A percentile compares a stretch with the other conserved stretches of the same genome.
phyloP scores from a whole-genome alignment of 2,797 vertebrate species.

The Liparis tanakae region DNA sequence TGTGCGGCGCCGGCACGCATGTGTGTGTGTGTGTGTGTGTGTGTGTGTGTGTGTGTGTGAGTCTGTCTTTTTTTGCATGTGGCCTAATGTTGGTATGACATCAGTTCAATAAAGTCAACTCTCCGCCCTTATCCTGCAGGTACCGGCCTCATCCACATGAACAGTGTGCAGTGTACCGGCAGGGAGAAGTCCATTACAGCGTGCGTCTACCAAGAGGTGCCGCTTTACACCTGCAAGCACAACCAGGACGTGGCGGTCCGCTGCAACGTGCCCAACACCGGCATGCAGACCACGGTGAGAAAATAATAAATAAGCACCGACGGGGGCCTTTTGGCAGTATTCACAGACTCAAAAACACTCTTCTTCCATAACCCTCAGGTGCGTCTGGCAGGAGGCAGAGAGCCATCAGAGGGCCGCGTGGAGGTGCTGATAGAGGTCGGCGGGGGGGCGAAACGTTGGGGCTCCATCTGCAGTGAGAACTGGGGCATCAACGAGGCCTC shows the following conservation, averaged over 20 bases:
- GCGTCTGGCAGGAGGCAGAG: slow-evolving; percentile 90
- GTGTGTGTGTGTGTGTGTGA: too few relatives aligned
- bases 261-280: slow-evolving; percentile 89
- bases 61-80: too few relatives aligned
- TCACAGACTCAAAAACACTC: not conserved
- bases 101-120: not conserved
- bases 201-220: slow-evolving; percentile 84
- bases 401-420: slow-evolving; percentile 88
- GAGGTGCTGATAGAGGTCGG: slow-evolving; percentile 90
- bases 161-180: slow-evolving; percentile 89
- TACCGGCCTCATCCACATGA: slow-evolving; percentile 94
- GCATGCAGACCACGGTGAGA: slow-evolving; percentile 86
- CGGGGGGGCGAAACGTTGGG: slow-evolving; percentile 88
- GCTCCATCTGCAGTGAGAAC: slow-evolving; percentile 91
- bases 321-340: not conserved
- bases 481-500: slow-evolving; percentile 97
- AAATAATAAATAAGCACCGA: not conserved
- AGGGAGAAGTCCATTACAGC: slow-evolving; percentile 86
- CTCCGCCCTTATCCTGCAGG: slow-evolving; percentile 74
- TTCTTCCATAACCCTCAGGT: slow-evolving; percentile 78
- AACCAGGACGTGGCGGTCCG: slow-evolving; percentile 89
- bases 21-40: too few relatives aligned
- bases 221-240: slow-evolving; percentile 86
- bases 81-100: too few relatives aligned
- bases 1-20: too few relatives aligned